These are phyloP conservation scores for Orthonyx spaldingii DNA, from an alignment of 2,113 vertebrate genomes.

Conservation along the genomic window DNA sequence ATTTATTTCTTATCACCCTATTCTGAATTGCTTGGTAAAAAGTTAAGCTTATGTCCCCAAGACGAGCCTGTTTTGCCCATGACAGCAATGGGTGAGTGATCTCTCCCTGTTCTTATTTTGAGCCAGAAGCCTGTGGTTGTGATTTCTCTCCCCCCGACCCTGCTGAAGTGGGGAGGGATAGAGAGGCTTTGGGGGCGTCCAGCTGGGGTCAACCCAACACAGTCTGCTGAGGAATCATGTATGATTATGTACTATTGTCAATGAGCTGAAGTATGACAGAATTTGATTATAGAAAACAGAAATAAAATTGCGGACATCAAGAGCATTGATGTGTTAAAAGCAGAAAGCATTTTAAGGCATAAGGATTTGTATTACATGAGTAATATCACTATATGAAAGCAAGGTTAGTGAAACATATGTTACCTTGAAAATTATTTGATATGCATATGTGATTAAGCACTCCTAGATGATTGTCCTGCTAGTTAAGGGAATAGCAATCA, in stretches of 20 bases:
- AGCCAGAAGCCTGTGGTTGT: neutral
- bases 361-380: neutral
- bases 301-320: neutral
- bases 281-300: neutral
- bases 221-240: neutral
- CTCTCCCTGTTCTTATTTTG: neutral
- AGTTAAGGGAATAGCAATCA: neutral
- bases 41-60: neutral
- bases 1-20: neutral
- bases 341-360: neutral
- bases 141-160: neutral
- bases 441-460: neutral
- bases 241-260: neutral
- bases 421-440: neutral
- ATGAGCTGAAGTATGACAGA: neutral
- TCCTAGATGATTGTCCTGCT: neutral
- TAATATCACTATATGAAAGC: neutral
- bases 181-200: neutral
- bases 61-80: neutral
- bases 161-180: neutral
- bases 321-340: neutral
- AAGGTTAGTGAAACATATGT: neutral
- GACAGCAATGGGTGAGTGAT: too few relatives aligned
- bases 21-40: neutral
- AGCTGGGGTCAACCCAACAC: neutral